These are phyloP conservation scores for Eunapius fragilis DNA, from an alignment of 37 sponge, comb jelly and placozoan genomes.

Conservation along the genomic window DNA sequence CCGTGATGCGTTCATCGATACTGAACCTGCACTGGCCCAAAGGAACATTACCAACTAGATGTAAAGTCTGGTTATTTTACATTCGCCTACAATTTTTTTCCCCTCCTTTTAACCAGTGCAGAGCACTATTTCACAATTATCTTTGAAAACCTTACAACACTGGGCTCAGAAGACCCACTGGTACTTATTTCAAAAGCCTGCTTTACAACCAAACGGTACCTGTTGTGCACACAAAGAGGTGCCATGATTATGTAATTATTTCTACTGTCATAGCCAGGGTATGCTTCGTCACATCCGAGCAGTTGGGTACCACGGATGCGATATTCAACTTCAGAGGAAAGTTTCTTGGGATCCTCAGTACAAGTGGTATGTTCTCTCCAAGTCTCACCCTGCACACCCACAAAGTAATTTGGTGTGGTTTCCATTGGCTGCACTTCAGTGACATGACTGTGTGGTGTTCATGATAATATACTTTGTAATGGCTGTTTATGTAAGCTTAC, in stretches of 20 bases:
- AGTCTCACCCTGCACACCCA: too few relatives aligned
- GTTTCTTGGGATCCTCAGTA: background rate
- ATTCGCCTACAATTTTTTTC: background rate
- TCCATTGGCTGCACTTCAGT: background rate
- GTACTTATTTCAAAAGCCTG: background rate
- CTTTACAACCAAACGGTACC: background rate
- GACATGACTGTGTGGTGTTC: too few relatives aligned
- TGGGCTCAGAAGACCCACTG: background rate
- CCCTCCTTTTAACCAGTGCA: background rate
- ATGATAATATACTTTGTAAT: too few relatives aligned
- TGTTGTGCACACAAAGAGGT: background rate
- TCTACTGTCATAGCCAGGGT: background rate
- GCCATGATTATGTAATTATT: too few relatives aligned
- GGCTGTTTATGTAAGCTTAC: too few relatives aligned
- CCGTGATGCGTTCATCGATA: conserved; percentile 34
- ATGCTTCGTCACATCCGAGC: background rate
- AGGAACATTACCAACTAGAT: conserved; percentile 15
- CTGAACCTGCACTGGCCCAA: conserved; percentile 52
- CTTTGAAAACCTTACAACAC: background rate
- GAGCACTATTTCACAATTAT: background rate
- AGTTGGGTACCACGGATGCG: background rate
- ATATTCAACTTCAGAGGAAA: background rate
- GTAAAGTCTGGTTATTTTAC: background rate
- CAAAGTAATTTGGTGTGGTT: background rate
- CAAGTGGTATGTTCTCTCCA: background rate